Percentiles rank a stretch among this genome's conserved stretches.
Evolutionary conservation across 2,888 invertebrate genomes (phyloP).

Genomic region (Tiliacea aurago): DNA sequence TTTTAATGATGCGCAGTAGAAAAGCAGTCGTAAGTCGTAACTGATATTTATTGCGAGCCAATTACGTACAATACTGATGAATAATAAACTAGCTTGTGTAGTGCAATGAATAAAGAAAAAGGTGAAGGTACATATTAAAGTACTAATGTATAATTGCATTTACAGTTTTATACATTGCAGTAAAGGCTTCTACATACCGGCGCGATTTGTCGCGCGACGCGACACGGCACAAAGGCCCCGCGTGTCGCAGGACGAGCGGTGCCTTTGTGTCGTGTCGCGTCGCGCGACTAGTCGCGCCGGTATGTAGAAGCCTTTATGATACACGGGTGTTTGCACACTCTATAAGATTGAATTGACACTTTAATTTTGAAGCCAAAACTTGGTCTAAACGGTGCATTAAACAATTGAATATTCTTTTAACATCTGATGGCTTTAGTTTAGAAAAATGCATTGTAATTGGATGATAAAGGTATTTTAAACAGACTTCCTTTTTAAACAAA

Average conservation of each 20-base stretch:
- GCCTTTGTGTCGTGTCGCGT: too few species aligned
- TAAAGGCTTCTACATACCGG: too few species aligned
- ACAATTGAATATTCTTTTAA: neutral
- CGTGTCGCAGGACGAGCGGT: too few species aligned
- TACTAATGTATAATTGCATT: neutral
- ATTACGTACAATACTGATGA: slow-evolving; percentile 47
- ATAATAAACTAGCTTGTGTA: slow-evolving; percentile 39
- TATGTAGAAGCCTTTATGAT: too few species aligned
- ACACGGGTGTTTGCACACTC: neutral
- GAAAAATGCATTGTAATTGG: neutral
- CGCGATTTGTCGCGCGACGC: too few species aligned
- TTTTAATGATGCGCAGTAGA: slow-evolving; percentile 50
- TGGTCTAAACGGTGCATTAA: neutral
- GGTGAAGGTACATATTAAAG: neutral
- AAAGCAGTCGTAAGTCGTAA: slow-evolving; percentile 45
- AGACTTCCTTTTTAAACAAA: too few species aligned
- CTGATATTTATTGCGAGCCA: slow-evolving; percentile 50
- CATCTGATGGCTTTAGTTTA: neutral
- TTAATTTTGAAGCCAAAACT: neutral
- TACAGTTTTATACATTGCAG: neutral
- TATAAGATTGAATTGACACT: neutral
- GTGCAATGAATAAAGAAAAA: slow-evolving; percentile 6
- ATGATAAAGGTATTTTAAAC: neutral
- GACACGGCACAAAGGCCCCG: too few species aligned
- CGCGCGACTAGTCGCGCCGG: too few species aligned